Evolutionary conservation across 37 sponge, comb jelly and placozoan genomes (phyloP).

Genomic region (Theonella swinhoei): DNA sequence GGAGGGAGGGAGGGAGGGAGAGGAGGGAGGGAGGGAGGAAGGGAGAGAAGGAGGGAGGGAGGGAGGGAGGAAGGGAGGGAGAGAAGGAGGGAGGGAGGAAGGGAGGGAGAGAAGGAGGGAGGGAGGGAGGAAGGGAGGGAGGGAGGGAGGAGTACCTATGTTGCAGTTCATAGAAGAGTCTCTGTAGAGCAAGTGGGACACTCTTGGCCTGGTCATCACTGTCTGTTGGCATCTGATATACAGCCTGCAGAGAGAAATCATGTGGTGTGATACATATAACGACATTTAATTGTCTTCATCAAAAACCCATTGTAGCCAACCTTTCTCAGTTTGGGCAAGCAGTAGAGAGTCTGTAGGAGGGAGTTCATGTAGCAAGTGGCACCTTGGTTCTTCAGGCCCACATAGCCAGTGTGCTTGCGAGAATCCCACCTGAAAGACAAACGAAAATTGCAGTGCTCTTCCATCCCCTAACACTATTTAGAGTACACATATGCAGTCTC

Average conservation of each 20-base stretch:
- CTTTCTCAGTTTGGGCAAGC: constrained; percentile 90
- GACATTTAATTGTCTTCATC: too few relatives aligned
- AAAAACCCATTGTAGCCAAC: too few relatives aligned
- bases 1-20: not conserved
- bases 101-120: not conserved
- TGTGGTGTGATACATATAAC: too few relatives aligned
- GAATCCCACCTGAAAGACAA: constrained; percentile 93
- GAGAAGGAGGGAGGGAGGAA: too few relatives aligned
- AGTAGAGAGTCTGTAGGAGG: constrained; percentile 95
- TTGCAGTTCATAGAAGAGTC: constrained; percentile 97
- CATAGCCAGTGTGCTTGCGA: constrained; percentile 95
- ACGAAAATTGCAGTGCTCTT: too few relatives aligned
- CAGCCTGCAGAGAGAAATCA: constrained; percentile 72
- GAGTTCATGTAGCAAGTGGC: constrained; percentile 99
- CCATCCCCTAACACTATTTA: too few relatives aligned
- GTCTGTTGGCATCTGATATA: constrained; percentile 98
- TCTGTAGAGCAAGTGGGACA: constrained; percentile 96
- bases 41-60: too few relatives aligned
- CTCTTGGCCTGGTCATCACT: constrained; percentile 90
- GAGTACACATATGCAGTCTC: too few relatives aligned
- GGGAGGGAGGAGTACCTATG: constrained; percentile 55
- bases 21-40: not conserved
- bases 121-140: not conserved
- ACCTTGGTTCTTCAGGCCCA: constrained; percentile 97
- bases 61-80: not conserved